Evolutionary conservation across 2,797 vertebrate species (phyloP).

Genomic region (Chrosomus eos): DNA sequence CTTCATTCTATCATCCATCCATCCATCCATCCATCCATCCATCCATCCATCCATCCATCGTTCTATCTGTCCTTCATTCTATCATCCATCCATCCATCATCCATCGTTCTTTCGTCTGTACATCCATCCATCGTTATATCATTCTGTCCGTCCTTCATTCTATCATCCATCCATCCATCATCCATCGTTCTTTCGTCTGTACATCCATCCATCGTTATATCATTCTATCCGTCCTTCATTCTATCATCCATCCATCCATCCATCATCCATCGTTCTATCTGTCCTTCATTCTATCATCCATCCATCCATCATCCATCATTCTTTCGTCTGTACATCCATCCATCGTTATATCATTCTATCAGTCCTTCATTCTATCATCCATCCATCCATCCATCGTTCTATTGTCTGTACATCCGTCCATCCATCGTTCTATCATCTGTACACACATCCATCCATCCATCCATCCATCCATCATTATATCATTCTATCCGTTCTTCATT

Average conservation of each 20-base stretch:
- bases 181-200: background rate
- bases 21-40: background rate
- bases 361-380: background rate
- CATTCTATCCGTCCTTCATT: background rate
- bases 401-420: background rate
- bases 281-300: too few relatives aligned
- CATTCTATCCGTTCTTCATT: accelerated
- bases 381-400: background rate
- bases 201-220: background rate
- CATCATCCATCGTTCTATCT: background rate
- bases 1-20: too few relatives aligned
- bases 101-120: background rate
- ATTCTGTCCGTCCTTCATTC: too few relatives aligned
- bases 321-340: background rate
- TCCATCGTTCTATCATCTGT: background rate
- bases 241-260: background rate
- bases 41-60: background rate
- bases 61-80: background rate
- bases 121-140: too few relatives aligned
- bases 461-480: background rate
- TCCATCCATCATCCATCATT: background rate
- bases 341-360: background rate
- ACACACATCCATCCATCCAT: background rate
- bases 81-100: background rate
- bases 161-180: background rate